A percentile compares a stretch with the other conserved stretches of the same genome.
Conservation (phyloP, 2,113 vertebrate genomes). For the Accipiter cooperii region DNA sequence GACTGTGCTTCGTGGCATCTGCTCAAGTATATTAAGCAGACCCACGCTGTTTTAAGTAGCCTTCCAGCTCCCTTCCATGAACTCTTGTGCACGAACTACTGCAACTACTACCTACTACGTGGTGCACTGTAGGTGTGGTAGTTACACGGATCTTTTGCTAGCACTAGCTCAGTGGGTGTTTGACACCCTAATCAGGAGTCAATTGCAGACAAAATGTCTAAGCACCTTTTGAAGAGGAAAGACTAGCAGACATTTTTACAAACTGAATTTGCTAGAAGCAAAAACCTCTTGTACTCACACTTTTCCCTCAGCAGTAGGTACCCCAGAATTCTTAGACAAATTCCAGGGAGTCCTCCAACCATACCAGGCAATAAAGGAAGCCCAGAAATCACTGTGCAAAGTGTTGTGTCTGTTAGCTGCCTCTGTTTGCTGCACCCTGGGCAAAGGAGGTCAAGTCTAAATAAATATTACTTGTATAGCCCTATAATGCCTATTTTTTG, state of each 20-base stretch:
- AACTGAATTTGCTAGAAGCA: background rate
- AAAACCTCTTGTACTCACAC: background rate
- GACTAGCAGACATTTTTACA: background rate
- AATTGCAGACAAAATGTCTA: background rate
- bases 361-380: background rate
- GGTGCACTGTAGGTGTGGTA: background rate
- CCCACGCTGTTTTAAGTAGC: background rate
- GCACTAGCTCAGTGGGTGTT: background rate
- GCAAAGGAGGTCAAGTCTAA: background rate
- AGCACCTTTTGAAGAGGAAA: background rate
- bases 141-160: background rate
- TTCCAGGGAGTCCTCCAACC: background rate
- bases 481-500: background rate
- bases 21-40: background rate
- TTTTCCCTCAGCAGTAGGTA: background rate
- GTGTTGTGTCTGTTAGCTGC: background rate
- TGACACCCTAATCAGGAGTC: background rate
- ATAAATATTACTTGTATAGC: background rate
- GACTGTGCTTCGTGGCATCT: background rate
- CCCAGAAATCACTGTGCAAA: background rate
- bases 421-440: background rate
- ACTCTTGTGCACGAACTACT: background rate
- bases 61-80: background rate
- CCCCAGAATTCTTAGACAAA: background rate
- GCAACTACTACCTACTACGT: background rate